Evolutionary conservation across 2,888 invertebrate species (phyloP), one percentile per base, ranked within the genome.

Genomic region (Drosophila mercatorum): DNA sequence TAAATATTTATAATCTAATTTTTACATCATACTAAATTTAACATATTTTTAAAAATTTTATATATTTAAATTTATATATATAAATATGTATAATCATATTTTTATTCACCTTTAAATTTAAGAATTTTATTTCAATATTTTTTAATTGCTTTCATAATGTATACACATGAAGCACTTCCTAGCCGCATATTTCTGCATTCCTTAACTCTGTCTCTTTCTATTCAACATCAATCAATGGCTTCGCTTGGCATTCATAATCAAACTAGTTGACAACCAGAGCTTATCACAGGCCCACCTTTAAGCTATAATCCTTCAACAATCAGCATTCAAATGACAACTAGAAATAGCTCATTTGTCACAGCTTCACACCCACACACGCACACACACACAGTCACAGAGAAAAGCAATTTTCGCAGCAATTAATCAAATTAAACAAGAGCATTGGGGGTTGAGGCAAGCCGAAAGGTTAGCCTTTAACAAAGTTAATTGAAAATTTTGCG

Each of bases 351-450:
- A 66, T 63, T 68, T 40, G 41, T 59, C 60, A 51, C 38, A 53
- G 41, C 28, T 67, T 61, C 63, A 61, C 67, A 63, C 62, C 59
- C 36, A 47, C 55, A 44, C 34, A 49, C 22, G 43, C 38, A 52
- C 8, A 43, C 17, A 17, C 43, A 43, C 43, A 43, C 4, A 22
- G 22, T 17, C 17, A 22, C 2, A 4, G 17, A 71, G 66, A 31
- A 59, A 34, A 31, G 40, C 74, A 80, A 75, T 75, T 84, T 75
- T 74, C 66, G 71, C 70, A 78, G 72, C 76, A 90, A 89, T 89
- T 89, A 91, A 89, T 89, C 85, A 89, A 89, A 89, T 91, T 79
- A 91, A 81, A 86, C 72, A 65, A 84, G 88, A 69, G 59, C 73
- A 72, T 70, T 65, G 38, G 66, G 66, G 66, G 52, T 51, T 41